A percentile compares a stretch with the other conserved stretches of the same genome.
phyloP scores from a whole-genome alignment of 1,140 invertebrate genomes.

The Trichogramma pretiosum region DNA sequence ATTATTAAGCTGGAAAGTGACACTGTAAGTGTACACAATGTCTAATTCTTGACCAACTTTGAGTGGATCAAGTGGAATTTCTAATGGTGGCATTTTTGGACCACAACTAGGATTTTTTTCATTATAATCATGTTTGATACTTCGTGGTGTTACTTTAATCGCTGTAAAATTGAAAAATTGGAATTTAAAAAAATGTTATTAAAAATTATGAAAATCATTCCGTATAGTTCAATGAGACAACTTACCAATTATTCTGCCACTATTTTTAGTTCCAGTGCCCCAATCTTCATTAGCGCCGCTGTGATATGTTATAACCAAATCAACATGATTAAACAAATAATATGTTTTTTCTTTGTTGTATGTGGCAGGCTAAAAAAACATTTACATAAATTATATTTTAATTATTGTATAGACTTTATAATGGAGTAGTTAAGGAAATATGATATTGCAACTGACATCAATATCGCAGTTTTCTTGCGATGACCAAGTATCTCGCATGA shows the following conservation, averaged over 20 bases:
- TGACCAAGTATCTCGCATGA: slow-evolving; percentile 51
- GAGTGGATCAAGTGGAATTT: slow-evolving; percentile 54
- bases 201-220: neutral
- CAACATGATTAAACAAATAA: slow-evolving; percentile 95
- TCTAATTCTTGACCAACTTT: slow-evolving; percentile 49
- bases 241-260: slow-evolving; percentile 81
- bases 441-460: slow-evolving; percentile 35
- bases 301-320: slow-evolving; percentile 88
- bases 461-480: slow-evolving; percentile 57
- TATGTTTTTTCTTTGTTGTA: slow-evolving; percentile 63
- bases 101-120: slow-evolving; percentile 47
- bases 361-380: slow-evolving; percentile 17
- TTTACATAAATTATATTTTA: neutral
- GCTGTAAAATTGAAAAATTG: slow-evolving; percentile 35
- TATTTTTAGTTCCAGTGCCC: slow-evolving; percentile 63
- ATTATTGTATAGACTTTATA: slow-evolving; percentile 3
- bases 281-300: slow-evolving; percentile 77
- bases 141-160: slow-evolving; percentile 69
- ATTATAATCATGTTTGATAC: slow-evolving; percentile 57
- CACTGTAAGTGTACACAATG: slow-evolving; percentile 81
- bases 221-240: neutral
- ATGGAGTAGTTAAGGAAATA: neutral
- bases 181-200: neutral
- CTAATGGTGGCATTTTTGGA: slow-evolving; percentile 51
- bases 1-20: slow-evolving; percentile 74